A percentile compares a stretch with the other conserved stretches of the same genome.
phyloP scores from a whole-genome alignment of 2,888 invertebrate genomes.

The Rhynchonema sp. region DNA sequence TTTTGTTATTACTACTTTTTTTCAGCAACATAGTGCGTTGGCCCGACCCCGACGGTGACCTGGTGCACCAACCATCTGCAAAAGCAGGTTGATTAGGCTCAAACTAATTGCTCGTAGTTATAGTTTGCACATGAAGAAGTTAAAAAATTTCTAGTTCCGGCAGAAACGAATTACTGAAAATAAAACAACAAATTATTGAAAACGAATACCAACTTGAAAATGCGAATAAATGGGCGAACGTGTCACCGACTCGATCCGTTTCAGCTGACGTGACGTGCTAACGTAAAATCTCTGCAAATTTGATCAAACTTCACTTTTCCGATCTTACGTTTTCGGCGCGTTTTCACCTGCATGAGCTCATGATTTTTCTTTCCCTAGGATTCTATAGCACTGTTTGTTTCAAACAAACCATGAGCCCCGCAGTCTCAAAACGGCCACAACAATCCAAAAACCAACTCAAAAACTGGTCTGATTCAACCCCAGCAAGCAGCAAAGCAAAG shows the following conservation, averaged over 20 bases:
- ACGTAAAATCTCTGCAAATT: slow-evolving; percentile 64
- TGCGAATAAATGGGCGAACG: slow-evolving; percentile 93
- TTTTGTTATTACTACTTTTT: no score
- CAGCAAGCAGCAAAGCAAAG: not conserved
- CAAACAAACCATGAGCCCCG: not conserved
- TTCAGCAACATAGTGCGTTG: no score
- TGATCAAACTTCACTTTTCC: not conserved
- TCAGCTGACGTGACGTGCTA: slow-evolving; percentile 75
- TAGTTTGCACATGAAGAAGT: no score
- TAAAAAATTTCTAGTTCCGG: no score
- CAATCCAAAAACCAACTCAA: not conserved
- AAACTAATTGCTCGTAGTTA: no score
- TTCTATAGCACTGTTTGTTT: not conserved
- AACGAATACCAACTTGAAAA: slow-evolving; percentile 50
- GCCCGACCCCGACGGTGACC: no score
- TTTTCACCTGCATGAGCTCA: not conserved
- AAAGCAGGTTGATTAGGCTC: no score
- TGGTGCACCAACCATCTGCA: no score
- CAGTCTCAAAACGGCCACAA: not conserved
- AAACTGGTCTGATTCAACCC: not conserved
- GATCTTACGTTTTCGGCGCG: not conserved
- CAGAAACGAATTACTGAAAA: no score
- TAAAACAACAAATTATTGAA: no score
- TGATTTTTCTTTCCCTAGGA: not conserved
- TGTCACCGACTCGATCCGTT: slow-evolving; percentile 77